phyloP scores from a whole-genome alignment of 1,140 invertebrate genomes.

The Macrobrachium nipponense region DNA sequence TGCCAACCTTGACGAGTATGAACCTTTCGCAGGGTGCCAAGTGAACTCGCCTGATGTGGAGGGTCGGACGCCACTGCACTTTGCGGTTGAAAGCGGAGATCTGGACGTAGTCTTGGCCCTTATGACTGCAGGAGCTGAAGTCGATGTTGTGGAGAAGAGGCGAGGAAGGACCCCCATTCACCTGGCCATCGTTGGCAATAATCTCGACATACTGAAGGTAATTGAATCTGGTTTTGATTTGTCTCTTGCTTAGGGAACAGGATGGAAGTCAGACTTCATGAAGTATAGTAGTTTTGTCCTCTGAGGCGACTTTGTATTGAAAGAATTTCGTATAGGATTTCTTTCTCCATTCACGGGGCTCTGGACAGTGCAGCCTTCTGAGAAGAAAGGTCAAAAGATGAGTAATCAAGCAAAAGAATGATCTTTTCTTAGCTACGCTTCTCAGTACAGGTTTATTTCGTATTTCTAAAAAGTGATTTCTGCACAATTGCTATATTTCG shows the following conservation, averaged over 20 bases:
- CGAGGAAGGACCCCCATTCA: constrained; percentile 36
- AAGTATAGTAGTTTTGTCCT: not conserved
- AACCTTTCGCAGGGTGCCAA: constrained; percentile 10
- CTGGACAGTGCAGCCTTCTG: too few relatives aligned
- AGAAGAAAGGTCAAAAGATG: too few relatives aligned
- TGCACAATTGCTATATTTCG: too few relatives aligned
- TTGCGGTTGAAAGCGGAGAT: constrained; percentile 28
- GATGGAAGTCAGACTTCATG: too few relatives aligned
- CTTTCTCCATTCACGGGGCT: not conserved
- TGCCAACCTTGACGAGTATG: not conserved
- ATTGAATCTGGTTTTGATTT: too few relatives aligned
- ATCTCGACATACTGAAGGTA: constrained; percentile 39
- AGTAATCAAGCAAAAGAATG: not conserved
- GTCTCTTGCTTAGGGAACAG: not conserved
- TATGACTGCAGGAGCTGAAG: constrained; percentile 14
- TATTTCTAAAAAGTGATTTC: not conserved
- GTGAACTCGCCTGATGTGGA: constrained; percentile 7
- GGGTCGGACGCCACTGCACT: constrained; percentile 31
- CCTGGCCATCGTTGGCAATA: constrained; percentile 21
- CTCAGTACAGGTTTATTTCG: too few relatives aligned
- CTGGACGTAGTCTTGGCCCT: constrained; percentile 21
- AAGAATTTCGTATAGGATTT: not conserved
- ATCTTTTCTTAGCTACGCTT: not conserved
- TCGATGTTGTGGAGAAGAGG: constrained; percentile 3
- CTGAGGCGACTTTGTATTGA: not conserved